phyloP scores from a whole-genome alignment of 2,797 vertebrate genomes.

The Cephalopachus bancanus region DNA sequence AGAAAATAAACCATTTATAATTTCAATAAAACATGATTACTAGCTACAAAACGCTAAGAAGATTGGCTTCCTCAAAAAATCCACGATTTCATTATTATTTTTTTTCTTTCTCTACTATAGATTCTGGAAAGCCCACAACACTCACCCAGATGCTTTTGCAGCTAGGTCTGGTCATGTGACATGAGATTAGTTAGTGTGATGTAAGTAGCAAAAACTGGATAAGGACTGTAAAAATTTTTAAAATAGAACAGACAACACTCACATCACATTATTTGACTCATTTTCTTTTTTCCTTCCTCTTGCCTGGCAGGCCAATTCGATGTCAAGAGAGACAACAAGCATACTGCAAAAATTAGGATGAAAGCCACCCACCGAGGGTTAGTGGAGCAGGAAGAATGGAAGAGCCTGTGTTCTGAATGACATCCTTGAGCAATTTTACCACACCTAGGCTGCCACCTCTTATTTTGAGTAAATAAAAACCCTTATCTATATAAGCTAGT shows the following conservation, averaged over 20 bases:
- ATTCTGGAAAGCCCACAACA: neutral
- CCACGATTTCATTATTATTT: constrained; percentile 4
- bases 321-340: neutral
- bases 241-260: neutral
- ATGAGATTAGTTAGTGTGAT: neutral
- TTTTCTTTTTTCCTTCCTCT: neutral
- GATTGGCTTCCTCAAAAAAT: neutral
- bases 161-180: neutral
- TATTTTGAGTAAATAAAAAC: constrained; percentile 30
- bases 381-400: neutral
- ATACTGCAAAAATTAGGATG: neutral
- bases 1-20: neutral
- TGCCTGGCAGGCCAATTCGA: neutral
- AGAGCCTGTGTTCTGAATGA: neutral
- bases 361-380: constrained; percentile 10
- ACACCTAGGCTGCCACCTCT: neutral
- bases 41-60: neutral
- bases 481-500: neutral
- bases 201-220: neutral
- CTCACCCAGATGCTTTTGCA: neutral
- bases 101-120: neutral
- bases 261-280: neutral
- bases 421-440: neutral
- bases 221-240: neutral
- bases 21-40: neutral